A percentile compares a stretch with the other conserved stretches of the same genome.
Evolutionary conservation across 2,113 vertebrate species (phyloP).

Genomic region (Microtus pennsylvanicus): DNA sequence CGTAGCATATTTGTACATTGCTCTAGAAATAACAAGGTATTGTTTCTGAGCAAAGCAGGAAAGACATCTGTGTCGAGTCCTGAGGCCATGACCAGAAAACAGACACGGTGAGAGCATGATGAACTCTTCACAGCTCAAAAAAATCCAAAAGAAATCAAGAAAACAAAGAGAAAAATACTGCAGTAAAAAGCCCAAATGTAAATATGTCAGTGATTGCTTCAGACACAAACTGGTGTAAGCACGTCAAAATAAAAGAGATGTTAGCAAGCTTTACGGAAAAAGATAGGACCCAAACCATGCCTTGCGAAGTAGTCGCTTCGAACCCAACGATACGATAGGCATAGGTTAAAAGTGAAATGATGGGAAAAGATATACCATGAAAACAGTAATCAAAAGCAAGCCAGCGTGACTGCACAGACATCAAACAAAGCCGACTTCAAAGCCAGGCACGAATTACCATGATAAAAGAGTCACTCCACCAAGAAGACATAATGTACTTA

Average conservation of each 20-base stretch:
- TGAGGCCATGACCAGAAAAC: neutral
- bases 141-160: neutral
- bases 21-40: neutral
- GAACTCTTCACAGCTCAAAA: neutral
- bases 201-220: neutral
- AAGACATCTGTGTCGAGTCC: neutral
- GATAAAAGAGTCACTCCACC: neutral
- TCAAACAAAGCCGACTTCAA: slow-evolving; percentile 38
- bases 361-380: neutral
- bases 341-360: neutral
- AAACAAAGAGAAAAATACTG: neutral
- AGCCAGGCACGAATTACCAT: neutral
- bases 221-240: neutral
- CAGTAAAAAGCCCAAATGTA: neutral
- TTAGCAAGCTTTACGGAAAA: neutral
- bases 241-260: neutral
- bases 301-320: neutral
- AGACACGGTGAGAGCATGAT: neutral
- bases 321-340: neutral
- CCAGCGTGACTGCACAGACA: neutral
- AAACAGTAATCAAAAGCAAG: slow-evolving; percentile 46
- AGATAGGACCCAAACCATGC: neutral
- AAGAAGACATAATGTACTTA: neutral
- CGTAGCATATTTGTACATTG: neutral
- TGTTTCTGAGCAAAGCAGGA: neutral